These are phyloP conservation scores for Brenthis daphne DNA, from an alignment of 2,888 invertebrate genomes.

Conservation along the genomic window DNA sequence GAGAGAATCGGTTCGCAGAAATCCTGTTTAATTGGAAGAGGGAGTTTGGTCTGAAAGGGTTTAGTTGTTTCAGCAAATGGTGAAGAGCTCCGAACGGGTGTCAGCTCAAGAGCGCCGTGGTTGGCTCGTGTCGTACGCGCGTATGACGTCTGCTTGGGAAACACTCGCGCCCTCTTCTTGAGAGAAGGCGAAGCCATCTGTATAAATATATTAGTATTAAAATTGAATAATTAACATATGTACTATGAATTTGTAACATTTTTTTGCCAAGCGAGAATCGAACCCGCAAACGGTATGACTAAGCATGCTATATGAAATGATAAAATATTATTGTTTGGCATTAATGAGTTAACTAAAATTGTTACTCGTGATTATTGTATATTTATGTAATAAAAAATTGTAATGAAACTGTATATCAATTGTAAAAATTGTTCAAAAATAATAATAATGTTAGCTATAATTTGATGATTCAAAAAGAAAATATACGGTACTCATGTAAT, in stretches of 20 bases:
- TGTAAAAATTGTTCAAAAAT: neutral
- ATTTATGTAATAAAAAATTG: too few relatives aligned
- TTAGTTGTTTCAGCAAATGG: slow-evolving; percentile 16
- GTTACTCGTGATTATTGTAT: too few relatives aligned
- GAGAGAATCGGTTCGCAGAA: neutral
- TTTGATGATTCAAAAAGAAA: neutral
- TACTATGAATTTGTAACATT: neutral
- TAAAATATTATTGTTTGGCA: neutral
- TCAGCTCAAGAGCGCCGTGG: slow-evolving; percentile 88
- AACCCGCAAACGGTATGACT: slow-evolving; percentile 5
- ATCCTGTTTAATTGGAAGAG: neutral
- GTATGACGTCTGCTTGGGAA: slow-evolving; percentile 96
- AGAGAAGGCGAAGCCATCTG: slow-evolving; percentile 99
- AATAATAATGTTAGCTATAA: neutral
- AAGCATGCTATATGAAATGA: slow-evolving; percentile 12
- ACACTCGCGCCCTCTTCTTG: slow-evolving; percentile 99
- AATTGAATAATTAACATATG: neutral
- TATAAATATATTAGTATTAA: slow-evolving; percentile 35
- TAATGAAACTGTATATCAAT: neutral
- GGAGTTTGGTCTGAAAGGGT: neutral
- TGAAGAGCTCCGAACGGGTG: slow-evolving; percentile 20
- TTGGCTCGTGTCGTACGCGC: slow-evolving; percentile 96
- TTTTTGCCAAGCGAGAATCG: slow-evolving; percentile 13
- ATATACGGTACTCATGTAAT: neutral
- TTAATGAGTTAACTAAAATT: neutral